phyloP scores from a whole-genome alignment of 2,113 vertebrate genomes.

The Albula goreensis region DNA sequence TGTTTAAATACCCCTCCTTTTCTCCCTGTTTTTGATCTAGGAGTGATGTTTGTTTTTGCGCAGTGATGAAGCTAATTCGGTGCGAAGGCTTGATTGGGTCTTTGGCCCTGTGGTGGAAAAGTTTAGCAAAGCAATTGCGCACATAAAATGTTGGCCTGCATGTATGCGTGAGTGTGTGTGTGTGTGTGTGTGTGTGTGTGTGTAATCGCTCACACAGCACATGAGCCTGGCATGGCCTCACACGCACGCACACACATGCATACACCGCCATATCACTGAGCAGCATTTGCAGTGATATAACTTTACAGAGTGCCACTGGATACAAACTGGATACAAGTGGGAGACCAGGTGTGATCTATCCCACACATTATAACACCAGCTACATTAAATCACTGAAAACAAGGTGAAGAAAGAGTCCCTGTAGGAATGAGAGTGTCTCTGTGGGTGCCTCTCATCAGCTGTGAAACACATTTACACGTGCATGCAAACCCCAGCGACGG shows the following conservation, averaged over 20 bases:
- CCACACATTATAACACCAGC: not conserved
- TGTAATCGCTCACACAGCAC: no score
- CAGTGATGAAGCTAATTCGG: not conserved
- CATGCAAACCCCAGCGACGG: no score
- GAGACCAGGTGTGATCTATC: not conserved
- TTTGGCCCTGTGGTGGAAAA: not conserved
- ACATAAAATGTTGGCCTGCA: no score
- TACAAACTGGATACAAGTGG: not conserved
- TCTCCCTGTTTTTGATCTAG: slow-evolving; percentile 3
- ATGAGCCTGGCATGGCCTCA: no score
- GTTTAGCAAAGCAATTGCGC: not conserved
- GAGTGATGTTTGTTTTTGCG: not conserved
- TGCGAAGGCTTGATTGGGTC: not conserved
- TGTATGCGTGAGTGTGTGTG: no score
- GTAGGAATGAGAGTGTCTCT: not conserved
- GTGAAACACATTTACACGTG: no score
- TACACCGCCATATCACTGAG: not conserved
- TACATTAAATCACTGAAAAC: not conserved
- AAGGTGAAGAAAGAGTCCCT: not conserved
- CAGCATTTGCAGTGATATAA: not conserved
- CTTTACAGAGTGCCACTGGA: not conserved
- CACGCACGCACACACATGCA: no score
- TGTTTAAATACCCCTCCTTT: not conserved
- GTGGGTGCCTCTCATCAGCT: not conserved
- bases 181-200: no score